These are phyloP conservation scores for Petrocephalus schoutedeni DNA, from an alignment of 2,797 vertebrate species.

Conservation along the genomic window DNA sequence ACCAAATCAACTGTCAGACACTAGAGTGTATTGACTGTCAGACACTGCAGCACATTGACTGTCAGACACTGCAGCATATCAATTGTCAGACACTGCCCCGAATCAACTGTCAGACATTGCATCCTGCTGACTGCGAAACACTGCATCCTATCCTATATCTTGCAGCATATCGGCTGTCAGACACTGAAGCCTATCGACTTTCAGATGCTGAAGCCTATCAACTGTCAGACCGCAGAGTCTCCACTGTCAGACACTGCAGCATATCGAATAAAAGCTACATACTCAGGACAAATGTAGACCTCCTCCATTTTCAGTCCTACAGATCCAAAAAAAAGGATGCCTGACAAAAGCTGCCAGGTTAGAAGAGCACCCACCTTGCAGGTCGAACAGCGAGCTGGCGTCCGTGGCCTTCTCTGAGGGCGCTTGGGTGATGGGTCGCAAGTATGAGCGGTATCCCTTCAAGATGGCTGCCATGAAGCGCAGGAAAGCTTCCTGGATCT, in stretches of 20 bases:
- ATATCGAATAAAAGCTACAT: background rate
- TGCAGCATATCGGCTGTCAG: too few relatives aligned
- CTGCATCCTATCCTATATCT: background rate
- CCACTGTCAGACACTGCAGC: too few relatives aligned
- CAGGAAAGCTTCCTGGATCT: constrained; percentile 96
- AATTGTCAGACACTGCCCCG: too few relatives aligned
- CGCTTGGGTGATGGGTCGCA: constrained; percentile 92
- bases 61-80: too few relatives aligned
- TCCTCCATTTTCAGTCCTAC: background rate
- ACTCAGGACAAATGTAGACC: background rate
- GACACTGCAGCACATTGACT: background rate
- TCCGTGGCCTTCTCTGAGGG: constrained; percentile 97
- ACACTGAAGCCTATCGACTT: background rate
- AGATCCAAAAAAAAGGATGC: background rate
- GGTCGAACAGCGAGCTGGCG: constrained; percentile 88
- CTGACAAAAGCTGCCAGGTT: background rate
- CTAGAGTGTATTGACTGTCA: background rate
- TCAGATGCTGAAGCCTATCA: background rate
- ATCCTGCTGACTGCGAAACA: background rate
- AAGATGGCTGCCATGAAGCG: constrained; percentile 97
- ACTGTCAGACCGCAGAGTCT: background rate
- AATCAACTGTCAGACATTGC: background rate
- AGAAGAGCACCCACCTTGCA: constrained; percentile 72
- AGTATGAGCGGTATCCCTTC: constrained; percentile 89
- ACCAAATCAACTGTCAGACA: background rate